These are phyloP conservation scores for Acanthopagrus latus DNA, from an alignment of 2,797 vertebrate genomes.

Conservation along the genomic window DNA sequence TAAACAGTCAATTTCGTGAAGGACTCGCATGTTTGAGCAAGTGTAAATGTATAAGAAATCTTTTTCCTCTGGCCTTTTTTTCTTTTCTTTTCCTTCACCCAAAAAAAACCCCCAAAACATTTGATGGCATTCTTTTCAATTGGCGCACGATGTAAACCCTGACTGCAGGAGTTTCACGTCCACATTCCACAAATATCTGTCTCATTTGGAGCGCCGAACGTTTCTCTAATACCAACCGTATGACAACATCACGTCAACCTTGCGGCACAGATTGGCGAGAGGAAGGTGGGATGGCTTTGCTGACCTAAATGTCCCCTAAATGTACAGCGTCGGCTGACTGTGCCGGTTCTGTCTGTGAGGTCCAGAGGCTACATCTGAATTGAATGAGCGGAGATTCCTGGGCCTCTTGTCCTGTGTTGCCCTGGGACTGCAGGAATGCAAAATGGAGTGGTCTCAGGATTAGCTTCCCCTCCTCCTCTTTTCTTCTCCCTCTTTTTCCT, in stretches of 20 bases:
- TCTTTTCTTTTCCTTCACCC: not conserved
- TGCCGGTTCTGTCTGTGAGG: conserved; percentile 32
- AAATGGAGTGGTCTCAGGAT: conserved; percentile 75
- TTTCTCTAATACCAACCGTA: conserved; percentile 9
- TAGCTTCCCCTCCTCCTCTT: conserved; percentile 74
- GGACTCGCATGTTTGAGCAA: not conserved
- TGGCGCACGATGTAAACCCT: not conserved
- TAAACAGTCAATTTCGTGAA: conserved; percentile 10
- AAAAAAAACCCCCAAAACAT: not conserved
- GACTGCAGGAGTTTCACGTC: not conserved
- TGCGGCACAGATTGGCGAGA: not conserved
- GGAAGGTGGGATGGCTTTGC: not conserved
- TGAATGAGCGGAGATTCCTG: conserved; percentile 76
- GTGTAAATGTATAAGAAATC: not conserved
- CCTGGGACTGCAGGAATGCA: conserved; percentile 80
- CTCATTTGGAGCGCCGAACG: not conserved
- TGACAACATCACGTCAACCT: conserved; percentile 5
- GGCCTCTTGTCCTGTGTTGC: conserved; percentile 77
- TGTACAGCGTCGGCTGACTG: conserved; percentile 7
- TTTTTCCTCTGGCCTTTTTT: not conserved
- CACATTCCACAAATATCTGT: conserved; percentile 22
- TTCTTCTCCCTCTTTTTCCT: conserved; percentile 58
- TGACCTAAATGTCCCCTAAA: conserved; percentile 36
- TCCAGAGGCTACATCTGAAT: conserved; percentile 70
- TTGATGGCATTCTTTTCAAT: not conserved